These are phyloP conservation scores for Aspidapion aeneum DNA, from an alignment of 2,888 invertebrate genomes.

Conservation along the genomic window DNA sequence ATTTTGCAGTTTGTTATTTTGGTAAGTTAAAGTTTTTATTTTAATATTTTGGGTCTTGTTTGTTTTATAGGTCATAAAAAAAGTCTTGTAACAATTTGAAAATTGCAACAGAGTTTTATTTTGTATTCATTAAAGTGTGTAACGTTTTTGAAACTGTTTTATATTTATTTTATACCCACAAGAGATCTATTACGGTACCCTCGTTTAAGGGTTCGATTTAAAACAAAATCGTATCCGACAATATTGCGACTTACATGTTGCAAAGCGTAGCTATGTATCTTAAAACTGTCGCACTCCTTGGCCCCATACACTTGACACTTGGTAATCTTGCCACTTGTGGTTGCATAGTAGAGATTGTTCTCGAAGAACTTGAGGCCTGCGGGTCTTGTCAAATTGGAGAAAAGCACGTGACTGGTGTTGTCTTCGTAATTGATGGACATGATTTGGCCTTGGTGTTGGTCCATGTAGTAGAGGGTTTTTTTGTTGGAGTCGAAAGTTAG, in stretches of 20 bases:
- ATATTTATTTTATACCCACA: no score
- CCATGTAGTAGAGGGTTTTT: slow-evolving; percentile 71
- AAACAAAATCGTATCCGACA: no score
- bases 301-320: slow-evolving; percentile 58
- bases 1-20: no score
- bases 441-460: slow-evolving; percentile 54
- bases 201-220: no score
- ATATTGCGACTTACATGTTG: not conserved
- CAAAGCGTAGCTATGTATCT: slow-evolving; percentile 43
- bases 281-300: slow-evolving; percentile 49
- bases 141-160: no score
- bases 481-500: slow-evolving; percentile 53
- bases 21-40: no score
- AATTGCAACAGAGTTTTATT: no score
- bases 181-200: no score
- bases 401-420: slow-evolving; percentile 44
- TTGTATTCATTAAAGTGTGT: no score
- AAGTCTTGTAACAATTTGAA: no score
- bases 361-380: slow-evolving; percentile 69
- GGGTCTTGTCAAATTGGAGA: slow-evolving; percentile 54
- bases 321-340: slow-evolving; percentile 53
- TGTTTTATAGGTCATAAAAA: no score
- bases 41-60: no score
- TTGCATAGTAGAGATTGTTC: slow-evolving; percentile 71
- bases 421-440: slow-evolving; percentile 50